Evolutionary conservation across 64 coral and sea anemone genomes (phyloP).

Genomic region (Hydrozoanthus tunicans): DNA sequence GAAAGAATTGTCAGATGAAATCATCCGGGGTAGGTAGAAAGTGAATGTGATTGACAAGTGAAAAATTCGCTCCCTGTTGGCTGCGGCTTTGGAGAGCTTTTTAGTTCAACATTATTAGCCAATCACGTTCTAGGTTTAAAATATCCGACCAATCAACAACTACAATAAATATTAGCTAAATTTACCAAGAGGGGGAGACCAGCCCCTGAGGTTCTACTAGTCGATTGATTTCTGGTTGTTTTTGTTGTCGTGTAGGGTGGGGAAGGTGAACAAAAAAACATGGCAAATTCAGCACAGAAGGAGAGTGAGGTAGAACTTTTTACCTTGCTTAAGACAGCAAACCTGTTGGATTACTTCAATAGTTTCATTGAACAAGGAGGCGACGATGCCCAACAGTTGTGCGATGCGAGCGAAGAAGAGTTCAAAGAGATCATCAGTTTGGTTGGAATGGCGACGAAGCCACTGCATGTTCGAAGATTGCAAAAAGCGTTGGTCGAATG

Average conservation of each 20-base stretch:
- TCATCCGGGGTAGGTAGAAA: slow-evolving; percentile 36
- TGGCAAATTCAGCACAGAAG: slow-evolving; percentile 96
- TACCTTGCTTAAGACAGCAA: slow-evolving; percentile 86
- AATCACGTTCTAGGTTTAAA: background rate
- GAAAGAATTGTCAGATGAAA: slow-evolving; percentile 16
- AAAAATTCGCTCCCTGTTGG: slow-evolving; percentile 57
- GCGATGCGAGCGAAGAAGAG: slow-evolving; percentile 95
- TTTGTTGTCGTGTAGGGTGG: slow-evolving; percentile 85
- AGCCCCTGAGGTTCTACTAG: slow-evolving; percentile 41
- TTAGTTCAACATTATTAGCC: background rate
- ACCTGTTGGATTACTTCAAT: slow-evolving; percentile 93
- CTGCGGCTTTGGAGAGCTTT: background rate
- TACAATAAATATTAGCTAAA: slow-evolving; percentile 45
- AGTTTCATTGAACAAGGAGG: slow-evolving; percentile 99
- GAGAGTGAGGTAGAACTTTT: slow-evolving; percentile 97
- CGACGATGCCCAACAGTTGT: slow-evolving; percentile 93
- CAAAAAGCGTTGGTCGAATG: slow-evolving; percentile 98
- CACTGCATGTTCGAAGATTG: slow-evolving; percentile 90
- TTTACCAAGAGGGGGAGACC: slow-evolving; percentile 63
- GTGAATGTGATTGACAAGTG: slow-evolving; percentile 54
- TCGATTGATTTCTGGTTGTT: slow-evolving; percentile 18
- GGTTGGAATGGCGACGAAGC: slow-evolving; percentile 99
- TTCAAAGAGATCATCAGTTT: slow-evolving; percentile 97
- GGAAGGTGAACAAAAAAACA: slow-evolving; percentile 84
- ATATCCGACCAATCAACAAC: slow-evolving; percentile 32